Conservation (phyloP, 2,113 vertebrate species). For the Campylomormyrus numenius region DNA sequence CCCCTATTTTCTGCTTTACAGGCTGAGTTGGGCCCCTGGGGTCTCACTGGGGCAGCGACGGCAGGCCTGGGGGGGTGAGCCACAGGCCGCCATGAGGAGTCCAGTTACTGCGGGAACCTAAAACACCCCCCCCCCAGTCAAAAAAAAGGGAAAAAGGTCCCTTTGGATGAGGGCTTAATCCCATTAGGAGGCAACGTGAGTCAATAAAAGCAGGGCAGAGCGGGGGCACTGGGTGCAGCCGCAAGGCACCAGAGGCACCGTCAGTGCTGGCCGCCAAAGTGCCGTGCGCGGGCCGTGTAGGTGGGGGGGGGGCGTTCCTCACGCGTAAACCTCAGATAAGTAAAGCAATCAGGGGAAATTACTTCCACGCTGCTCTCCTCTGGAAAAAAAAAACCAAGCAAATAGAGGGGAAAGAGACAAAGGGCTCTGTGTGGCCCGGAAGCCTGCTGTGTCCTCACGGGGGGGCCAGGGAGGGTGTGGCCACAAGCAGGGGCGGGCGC, state of each 20-base stretch:
- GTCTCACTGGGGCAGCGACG: background rate
- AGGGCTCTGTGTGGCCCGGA: background rate
- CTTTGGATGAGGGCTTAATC: background rate
- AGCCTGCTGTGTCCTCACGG: background rate
- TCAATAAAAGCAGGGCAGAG: background rate
- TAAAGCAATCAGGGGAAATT: constrained; percentile 49
- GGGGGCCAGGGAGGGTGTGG: background rate
- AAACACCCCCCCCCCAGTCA: background rate
- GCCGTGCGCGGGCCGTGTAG: background rate
- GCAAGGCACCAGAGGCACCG: background rate
- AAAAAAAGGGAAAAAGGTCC: background rate
- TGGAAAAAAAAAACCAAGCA: background rate
- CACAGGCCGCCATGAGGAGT: background rate
- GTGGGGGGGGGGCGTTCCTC: background rate
- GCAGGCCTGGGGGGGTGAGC: background rate
- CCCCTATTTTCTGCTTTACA: background rate
- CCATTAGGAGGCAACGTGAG: background rate
- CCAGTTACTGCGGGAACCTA: background rate
- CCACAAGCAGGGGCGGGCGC: background rate
- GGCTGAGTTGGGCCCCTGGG: background rate
- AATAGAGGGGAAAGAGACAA: background rate
- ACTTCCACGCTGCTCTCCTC: constrained; percentile 39
- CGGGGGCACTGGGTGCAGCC: too few species aligned
- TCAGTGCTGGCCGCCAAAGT: background rate
- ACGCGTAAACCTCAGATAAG: constrained; percentile 45